phyloP scores from a whole-genome alignment of 2,797 vertebrate species.

The Dermochelys coriacea region DNA sequence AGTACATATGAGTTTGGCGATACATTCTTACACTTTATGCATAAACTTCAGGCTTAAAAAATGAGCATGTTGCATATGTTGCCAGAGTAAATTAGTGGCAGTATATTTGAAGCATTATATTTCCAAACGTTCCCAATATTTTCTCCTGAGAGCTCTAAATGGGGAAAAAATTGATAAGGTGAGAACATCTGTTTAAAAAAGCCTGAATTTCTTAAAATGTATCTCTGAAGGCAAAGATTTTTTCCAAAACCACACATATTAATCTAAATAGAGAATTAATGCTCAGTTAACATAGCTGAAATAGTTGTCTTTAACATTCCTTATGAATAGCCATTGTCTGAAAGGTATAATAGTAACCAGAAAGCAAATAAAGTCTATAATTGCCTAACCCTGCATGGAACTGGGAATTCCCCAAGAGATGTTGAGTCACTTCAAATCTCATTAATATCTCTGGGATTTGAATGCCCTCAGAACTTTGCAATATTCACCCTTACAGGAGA shows the following conservation, averaged over 20 bases:
- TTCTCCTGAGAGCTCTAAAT: not conserved
- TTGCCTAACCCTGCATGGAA: not conserved
- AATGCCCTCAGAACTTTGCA: not conserved
- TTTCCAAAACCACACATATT: not conserved
- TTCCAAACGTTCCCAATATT: conserved; percentile 45
- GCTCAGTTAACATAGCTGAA: not conserved
- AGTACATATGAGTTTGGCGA: accelerated
- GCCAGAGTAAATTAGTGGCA: conserved; percentile 11
- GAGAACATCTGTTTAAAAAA: not conserved
- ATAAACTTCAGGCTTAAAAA: not conserved
- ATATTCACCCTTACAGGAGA: not conserved
- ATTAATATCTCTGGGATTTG: not conserved
- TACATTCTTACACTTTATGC: not conserved
- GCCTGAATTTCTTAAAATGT: not conserved
- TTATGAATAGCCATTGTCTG: not conserved
- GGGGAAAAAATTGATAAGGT: not conserved
- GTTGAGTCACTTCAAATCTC: too few relatives aligned
- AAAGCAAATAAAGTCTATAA: not conserved
- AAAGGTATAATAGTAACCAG: not conserved
- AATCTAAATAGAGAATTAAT: not conserved
- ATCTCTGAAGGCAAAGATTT: not conserved
- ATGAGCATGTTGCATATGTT: not conserved
- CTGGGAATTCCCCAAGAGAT: not conserved
- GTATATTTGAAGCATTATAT: not conserved
- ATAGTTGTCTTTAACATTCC: not conserved